Base-by-base conservation (phyloP, 2,797 vertebrate genomes). In the Buceros bicornis region DNA sequence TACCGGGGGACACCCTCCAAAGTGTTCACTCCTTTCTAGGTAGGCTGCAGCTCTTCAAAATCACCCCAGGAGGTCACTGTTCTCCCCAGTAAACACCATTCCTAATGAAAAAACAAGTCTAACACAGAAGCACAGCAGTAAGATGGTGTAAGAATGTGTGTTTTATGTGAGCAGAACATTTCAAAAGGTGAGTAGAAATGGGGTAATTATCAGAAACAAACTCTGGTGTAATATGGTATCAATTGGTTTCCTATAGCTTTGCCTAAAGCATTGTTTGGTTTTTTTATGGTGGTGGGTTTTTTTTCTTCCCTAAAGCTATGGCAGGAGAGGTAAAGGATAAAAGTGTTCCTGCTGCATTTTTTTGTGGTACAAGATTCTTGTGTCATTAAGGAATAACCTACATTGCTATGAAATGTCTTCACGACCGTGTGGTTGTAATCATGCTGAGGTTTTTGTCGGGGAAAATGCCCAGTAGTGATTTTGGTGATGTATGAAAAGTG, bases 61-160 rank as follows among this genome's bases (percentile, higher is more conserved):
- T 19, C 19, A 18, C 70, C 95, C 35, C 69, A 58, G 61, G 94
- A 92, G 86, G 93, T 51, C 92, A 58, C 93, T 94, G 80, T 79
- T 84, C 56, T 54, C 60, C 80, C 42, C 57, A 29, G 54, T 22
- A 87, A 89, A 57, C 28, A 57, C 21, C 2, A 2, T 33, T 85
- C n/a, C 28, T 56, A 1, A 4, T 8, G 51, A 3, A 47, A 81
- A 66, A 12, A 7, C 16, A 31, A 81, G 13, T 8, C 4, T 11
- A 42, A 4, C 3, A 15, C 16, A 43, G 19, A 43, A 42, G 35
- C 5, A 7, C 16, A n/a, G 71, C 28, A 13, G 0, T 11, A 28
- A 21, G 20, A 5, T 57, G 33, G 16, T 73, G 64, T 50, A 28
- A 50, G 40, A 69, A 48, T 13, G 40, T 16, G 6, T 47, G 35